Conservation (phyloP, 2,888 invertebrate species). For the Trypoxylon attenuatum region DNA sequence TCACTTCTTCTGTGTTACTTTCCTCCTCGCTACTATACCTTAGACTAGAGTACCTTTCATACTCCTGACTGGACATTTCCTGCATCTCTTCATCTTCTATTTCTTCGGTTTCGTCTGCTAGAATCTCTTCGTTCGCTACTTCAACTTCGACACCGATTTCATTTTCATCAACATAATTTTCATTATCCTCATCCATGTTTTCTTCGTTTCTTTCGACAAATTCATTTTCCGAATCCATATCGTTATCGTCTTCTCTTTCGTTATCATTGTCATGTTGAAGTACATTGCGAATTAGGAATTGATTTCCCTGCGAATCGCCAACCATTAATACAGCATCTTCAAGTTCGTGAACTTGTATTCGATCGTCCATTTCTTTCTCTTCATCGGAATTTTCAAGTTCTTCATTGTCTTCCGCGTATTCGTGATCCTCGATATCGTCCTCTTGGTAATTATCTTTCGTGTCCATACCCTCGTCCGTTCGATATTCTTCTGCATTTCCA, state of each 20-base stretch:
- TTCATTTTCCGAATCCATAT: background rate
- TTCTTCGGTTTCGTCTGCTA: constrained; percentile 29
- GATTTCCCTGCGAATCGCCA: background rate
- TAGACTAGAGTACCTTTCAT: constrained; percentile 22
- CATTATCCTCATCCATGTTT: constrained; percentile 6
- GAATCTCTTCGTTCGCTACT: constrained; percentile 15
- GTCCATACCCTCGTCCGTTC: constrained; percentile 3
- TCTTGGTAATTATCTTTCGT: constrained; percentile 37
- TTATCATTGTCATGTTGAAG: background rate
- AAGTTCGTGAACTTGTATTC: constrained; percentile 34
- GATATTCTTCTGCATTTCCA: constrained; percentile 13
- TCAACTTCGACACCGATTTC: constrained; percentile 45
- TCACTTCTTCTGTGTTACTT: constrained; percentile 44
- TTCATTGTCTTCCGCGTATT: background rate
- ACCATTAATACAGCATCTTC: background rate
- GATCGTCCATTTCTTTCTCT: constrained; percentile 46
- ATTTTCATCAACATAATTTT: constrained; percentile 27
- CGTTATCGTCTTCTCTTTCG: background rate
- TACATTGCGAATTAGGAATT: background rate
- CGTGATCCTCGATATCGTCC: background rate
- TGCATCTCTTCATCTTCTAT: constrained; percentile 56
- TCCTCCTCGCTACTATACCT: constrained; percentile 36
- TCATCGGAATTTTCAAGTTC: constrained; percentile 8
- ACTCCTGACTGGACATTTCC: constrained; percentile 62
- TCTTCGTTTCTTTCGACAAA: background rate